Percentiles rank a stretch among this genome's conserved stretches.
These are phyloP conservation scores for Eremobia ochroleuca DNA, from an alignment of 2,888 invertebrate species.

Conservation along the genomic window DNA sequence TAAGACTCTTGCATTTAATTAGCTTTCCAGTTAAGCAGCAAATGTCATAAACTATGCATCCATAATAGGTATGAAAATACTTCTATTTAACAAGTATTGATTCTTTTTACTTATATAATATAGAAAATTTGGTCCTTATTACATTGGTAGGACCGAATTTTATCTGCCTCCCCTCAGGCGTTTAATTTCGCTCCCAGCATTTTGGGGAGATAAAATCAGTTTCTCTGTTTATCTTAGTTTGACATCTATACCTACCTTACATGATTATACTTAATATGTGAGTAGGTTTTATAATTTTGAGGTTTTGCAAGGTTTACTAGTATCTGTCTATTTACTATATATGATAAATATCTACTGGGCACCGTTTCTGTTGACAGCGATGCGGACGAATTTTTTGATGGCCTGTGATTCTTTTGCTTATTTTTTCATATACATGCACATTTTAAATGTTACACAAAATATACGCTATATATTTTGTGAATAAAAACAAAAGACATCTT, in stretches of 20 bases:
- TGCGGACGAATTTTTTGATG: no score
- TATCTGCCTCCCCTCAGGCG: slow-evolving; percentile 37
- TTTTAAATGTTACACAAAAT: no score
- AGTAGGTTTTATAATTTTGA: slow-evolving; percentile 5
- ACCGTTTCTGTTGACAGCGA: no score
- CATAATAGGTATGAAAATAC: neutral
- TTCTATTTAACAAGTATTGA: neutral
- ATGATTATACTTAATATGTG: no score
- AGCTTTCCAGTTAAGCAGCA: neutral
- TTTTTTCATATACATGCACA: no score
- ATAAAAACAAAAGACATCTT: no score
- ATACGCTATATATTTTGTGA: no score
- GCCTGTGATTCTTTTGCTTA: no score
- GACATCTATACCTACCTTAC: slow-evolving; percentile 3
- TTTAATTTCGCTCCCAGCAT: slow-evolving; percentile 48
- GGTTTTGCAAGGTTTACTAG: neutral
- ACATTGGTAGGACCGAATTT: slow-evolving; percentile 21
- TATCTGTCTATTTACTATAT: neutral
- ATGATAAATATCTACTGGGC: neutral
- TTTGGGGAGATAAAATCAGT: slow-evolving; percentile 47
- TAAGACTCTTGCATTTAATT: slow-evolving; percentile 29
- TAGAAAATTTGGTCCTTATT: slow-evolving; percentile 19
- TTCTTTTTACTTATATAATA: slow-evolving; percentile 3
- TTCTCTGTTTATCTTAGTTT: slow-evolving; percentile 34
- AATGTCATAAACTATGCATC: neutral